phyloP scores from a whole-genome alignment of 92 coral and sea anemone genomes.

The Porites rus region DNA sequence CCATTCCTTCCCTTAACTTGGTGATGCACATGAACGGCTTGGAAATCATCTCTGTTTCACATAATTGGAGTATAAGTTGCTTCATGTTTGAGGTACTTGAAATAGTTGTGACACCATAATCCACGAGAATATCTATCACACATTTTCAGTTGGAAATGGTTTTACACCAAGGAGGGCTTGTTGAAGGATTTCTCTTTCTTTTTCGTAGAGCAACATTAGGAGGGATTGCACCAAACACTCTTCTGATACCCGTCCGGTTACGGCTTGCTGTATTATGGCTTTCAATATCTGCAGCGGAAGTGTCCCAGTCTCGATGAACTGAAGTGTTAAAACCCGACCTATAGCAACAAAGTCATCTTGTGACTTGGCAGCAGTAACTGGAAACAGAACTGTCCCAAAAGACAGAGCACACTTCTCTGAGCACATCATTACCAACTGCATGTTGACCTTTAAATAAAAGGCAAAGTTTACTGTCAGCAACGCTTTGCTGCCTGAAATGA shows the following conservation, averaged over 20 bases:
- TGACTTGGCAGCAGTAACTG: conserved; percentile 49
- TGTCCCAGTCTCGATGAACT: conserved; percentile 66
- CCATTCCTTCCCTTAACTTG: conserved; percentile 71
- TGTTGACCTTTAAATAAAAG: conserved; percentile 60
- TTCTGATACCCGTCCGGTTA: conserved; percentile 69
- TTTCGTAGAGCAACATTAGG: conserved; percentile 56
- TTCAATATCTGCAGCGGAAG: conserved; percentile 72
- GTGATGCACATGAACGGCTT: conserved; percentile 68
- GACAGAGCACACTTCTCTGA: conserved; percentile 66
- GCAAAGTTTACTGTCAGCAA: conserved; percentile 18
- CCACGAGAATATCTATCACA: conserved; percentile 59
- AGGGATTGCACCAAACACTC: conserved; percentile 68
- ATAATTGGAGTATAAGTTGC: conserved; percentile 24
- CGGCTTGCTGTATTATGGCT: conserved; percentile 68
- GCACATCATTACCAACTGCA: conserved; percentile 70
- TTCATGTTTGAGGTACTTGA: conserved; percentile 55
- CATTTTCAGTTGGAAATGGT: conserved; percentile 35
- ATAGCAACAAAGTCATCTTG: conserved; percentile 56
- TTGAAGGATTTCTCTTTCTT: neutral
- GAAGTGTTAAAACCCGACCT: conserved; percentile 73
- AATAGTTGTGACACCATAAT: conserved; percentile 53
- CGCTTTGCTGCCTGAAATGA: conserved; percentile 49
- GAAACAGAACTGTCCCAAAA: conserved; percentile 69
- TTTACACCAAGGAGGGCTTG: neutral
- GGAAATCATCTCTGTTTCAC: conserved; percentile 53